Evolutionary conservation across 2,113 vertebrate species (phyloP).

Genomic region (Osmerus mordax): DNA sequence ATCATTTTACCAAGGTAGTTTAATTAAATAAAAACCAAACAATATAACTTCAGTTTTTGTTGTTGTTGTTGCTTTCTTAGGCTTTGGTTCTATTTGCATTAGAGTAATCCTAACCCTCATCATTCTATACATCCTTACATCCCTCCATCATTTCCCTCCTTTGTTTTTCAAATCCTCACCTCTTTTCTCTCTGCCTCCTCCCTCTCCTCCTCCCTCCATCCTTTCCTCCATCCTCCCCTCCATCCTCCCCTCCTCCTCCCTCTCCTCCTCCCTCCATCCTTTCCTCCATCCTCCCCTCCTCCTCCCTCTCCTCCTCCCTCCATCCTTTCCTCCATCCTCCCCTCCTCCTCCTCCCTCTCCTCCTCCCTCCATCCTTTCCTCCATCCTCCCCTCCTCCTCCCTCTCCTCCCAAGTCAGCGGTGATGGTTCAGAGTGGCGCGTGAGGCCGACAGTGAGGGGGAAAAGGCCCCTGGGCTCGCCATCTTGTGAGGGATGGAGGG

Average conservation of each 20-base stretch:
- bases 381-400: background rate
- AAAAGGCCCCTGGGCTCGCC: slow-evolving; percentile 2
- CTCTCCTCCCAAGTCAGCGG: background rate
- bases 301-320: background rate
- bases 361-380: background rate
- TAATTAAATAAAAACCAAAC: too few species aligned
- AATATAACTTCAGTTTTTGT: background rate
- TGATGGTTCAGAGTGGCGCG: slow-evolving; percentile 8
- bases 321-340: background rate
- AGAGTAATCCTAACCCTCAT: background rate
- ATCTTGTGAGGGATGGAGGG: background rate
- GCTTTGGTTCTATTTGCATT: slow-evolving; percentile 19
- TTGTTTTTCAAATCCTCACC: background rate
- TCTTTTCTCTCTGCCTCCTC: background rate
- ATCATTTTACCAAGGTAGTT: too few species aligned
- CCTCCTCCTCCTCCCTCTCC: background rate
- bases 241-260: background rate
- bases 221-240: background rate
- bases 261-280: background rate
- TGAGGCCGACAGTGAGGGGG: background rate
- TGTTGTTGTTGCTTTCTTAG: too few species aligned
- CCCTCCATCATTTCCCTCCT: background rate
- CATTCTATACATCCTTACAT: background rate
- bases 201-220: background rate
- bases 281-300: background rate